Conservation (phyloP, 1,140 invertebrate species). For the Lepeophtheirus salmonis region DNA sequence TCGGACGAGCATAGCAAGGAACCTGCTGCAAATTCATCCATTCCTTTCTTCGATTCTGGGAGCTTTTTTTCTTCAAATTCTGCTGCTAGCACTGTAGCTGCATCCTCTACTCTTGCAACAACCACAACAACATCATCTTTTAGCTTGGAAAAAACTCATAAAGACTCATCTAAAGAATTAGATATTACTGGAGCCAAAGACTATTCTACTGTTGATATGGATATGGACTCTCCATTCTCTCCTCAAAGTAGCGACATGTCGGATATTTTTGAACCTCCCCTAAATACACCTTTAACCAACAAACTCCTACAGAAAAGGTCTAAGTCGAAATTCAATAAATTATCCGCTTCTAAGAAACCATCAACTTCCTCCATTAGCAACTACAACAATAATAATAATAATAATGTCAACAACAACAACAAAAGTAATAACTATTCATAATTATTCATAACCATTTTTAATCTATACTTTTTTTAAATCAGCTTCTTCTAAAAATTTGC, state of each 20-base stretch:
- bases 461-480: not conserved
- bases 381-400: conserved; percentile 4
- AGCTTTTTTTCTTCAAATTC: too few species aligned
- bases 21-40: not conserved
- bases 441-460: not conserved
- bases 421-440: too few species aligned
- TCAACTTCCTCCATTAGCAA: not conserved
- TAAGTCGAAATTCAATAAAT: not conserved
- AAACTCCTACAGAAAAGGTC: conserved; percentile 2
- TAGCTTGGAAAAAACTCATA: not conserved
- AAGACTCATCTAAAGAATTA: not conserved
- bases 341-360: not conserved
- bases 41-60: not conserved
- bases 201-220: conserved; percentile 16
- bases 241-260: conserved; percentile 15
- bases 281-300: not conserved
- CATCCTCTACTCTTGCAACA: not conserved
- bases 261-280: conserved; percentile 17
- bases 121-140: too few species aligned
- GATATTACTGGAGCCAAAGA: too few species aligned
- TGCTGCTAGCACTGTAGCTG: not conserved
- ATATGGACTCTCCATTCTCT: conserved; percentile 17
- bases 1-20: not conserved
- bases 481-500: not conserved
- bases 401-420: not conserved